phyloP scores from a whole-genome alignment of 2,888 invertebrate species.

The Diabrotica balteata region DNA sequence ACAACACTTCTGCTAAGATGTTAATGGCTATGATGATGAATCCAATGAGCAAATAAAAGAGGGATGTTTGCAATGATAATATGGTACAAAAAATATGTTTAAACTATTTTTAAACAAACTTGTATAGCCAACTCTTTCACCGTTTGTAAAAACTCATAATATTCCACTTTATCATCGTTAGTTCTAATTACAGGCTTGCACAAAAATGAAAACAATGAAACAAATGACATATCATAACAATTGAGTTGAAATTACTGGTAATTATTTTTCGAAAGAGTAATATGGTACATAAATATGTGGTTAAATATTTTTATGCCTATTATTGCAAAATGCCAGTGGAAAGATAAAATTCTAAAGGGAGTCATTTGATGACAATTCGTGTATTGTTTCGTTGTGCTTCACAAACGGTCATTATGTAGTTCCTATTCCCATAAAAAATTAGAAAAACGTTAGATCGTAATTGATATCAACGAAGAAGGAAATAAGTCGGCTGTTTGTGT shows the following conservation, averaged over 20 bases:
- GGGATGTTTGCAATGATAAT: too few species aligned
- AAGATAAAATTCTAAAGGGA: constrained; percentile 15
- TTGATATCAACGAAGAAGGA: neutral
- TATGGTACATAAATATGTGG: neutral
- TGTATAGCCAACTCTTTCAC: too few species aligned
- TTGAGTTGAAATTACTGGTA: constrained; percentile 6
- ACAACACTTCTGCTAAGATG: too few species aligned
- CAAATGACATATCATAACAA: constrained; percentile 15
- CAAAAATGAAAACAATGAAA: constrained; percentile 20
- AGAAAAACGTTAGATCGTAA: neutral
- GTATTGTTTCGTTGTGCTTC: constrained; percentile 15
- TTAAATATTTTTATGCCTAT: constrained; percentile 14
- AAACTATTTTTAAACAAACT: too few species aligned
- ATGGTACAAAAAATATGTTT: too few species aligned
- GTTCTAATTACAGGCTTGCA: constrained; percentile 6
- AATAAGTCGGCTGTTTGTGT: neutral
- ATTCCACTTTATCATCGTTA: too few species aligned
- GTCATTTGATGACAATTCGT: constrained; percentile 14
- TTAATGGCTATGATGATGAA: too few species aligned
- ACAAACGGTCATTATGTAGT: constrained; percentile 9
- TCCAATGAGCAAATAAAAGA: too few species aligned
- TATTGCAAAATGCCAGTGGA: constrained; percentile 17
- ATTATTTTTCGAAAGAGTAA: constrained; percentile 9
- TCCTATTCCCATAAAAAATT: constrained; percentile 19
- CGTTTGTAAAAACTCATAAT: too few species aligned